Evolutionary conservation across 2,888 invertebrate genomes (phyloP), one percentile per base, ranked within the genome.

Genomic region (Epinotia demarniana): DNA sequence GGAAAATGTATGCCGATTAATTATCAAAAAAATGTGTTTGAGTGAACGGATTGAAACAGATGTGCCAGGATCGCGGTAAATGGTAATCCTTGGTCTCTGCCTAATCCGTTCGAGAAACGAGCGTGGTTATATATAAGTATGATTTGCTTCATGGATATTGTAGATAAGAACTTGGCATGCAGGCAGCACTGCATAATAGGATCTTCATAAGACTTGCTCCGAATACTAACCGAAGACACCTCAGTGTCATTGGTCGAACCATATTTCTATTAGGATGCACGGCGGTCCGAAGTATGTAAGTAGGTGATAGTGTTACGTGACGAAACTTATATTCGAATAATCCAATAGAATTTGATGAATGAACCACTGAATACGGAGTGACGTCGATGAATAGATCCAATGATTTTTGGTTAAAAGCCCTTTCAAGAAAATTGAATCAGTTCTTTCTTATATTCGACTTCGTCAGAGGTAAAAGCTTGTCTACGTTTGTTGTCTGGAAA

Each of bases 221-320:
- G 75, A 53, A 75, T 75, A 71, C 75, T 67, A 75, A 72, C 66
- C 1, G 18, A 53, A 53, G 55, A 33, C 66, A 60, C 57, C n/a
- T 43, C 19, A 58, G 62, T 70, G 70, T 72, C 72, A 72, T 62
- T 55, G 75, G n/a, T 72, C 66, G 75, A 61, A 75, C 71, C 71
- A 75, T 67, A 71, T 66, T 70, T 62, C 71, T 46, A 75, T 75
- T 72, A 33, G 49, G 27, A 67, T 49, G 33, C 70, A 64, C 49
- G 39, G 43, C 43, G 12, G 33, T 53, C 18, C 53, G n/a, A 62
- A 61, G 61, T 62, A 55, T 43, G 71, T 60, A 75, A 75, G 66
- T 75, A 72, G 75, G 75, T 67, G 66, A 72, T 62, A 71, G 53
- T 60, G 62, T 67, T 75, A 75, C 75, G 75, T 75, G 72, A 75